phyloP scores from a whole-genome alignment of 2,113 vertebrate species.

The Nycticorax nycticorax region DNA sequence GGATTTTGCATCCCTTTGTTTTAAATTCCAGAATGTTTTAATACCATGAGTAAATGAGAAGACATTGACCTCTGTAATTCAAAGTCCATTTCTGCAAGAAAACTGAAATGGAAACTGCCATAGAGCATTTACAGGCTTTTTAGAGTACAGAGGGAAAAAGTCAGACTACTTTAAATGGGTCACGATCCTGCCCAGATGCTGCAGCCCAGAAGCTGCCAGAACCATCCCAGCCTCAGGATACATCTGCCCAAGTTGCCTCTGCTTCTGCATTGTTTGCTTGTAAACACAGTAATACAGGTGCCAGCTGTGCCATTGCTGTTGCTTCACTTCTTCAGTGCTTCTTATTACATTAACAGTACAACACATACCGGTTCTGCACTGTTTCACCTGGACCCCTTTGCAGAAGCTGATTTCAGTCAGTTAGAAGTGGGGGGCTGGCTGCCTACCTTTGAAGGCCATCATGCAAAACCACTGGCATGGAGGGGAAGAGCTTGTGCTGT shows the following conservation, averaged over 20 bases:
- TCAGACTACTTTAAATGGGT: not conserved
- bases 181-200: not conserved
- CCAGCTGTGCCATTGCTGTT: not conserved
- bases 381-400: not conserved
- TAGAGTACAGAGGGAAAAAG: not conserved
- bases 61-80: not conserved
- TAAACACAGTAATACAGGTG: not conserved
- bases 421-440: not conserved
- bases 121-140: not conserved
- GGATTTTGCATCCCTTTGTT: not conserved
- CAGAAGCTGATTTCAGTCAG: not conserved
- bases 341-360: not conserved
- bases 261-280: not conserved
- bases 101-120: not conserved
- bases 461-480: not conserved
- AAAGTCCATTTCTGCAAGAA: not conserved
- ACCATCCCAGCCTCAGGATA: not conserved
- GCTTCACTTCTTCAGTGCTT: not conserved
- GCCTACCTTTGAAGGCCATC: not conserved
- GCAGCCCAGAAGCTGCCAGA: not conserved
- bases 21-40: not conserved
- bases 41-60: not conserved
- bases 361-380: fast-evolving
- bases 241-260: not conserved
- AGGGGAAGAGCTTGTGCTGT: not conserved